These are phyloP conservation scores for Herpetotheres cachinnans DNA, from an alignment of 2,113 vertebrate genomes.

Conservation along the genomic window DNA sequence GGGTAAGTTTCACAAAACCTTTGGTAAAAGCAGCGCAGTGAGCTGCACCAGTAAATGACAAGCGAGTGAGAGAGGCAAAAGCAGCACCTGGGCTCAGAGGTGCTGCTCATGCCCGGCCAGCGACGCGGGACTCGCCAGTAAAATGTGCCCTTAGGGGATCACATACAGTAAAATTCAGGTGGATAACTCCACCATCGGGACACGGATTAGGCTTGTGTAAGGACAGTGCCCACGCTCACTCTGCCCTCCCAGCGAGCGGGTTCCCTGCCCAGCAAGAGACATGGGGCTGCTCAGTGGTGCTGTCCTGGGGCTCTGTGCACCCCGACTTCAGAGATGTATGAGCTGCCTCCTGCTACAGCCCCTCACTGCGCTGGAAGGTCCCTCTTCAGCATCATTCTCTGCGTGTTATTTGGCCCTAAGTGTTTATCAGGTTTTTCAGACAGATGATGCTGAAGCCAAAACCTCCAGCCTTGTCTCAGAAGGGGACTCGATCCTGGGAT, in stretches of 20 bases:
- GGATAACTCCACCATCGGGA: not conserved
- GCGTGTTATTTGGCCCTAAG: rapidly evolving
- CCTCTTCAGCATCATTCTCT: not conserved
- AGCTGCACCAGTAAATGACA: rapidly evolving
- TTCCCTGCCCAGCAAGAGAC: not conserved
- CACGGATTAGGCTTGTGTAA: not conserved
- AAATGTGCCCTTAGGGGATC: rapidly evolving
- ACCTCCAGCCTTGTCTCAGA: not conserved
- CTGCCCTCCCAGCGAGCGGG: not conserved
- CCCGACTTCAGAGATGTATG: rapidly evolving
- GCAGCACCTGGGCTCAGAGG: not conserved
- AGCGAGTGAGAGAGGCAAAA: not conserved
- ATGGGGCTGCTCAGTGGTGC: rapidly evolving
- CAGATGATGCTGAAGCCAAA: not conserved
- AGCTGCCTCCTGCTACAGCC: not conserved
- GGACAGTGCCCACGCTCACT: not conserved
- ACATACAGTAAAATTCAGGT: not conserved
- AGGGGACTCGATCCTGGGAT: not conserved
- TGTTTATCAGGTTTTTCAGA: not conserved
- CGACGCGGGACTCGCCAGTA: rapidly evolving
- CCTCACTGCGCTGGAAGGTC: not conserved
- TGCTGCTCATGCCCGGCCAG: not conserved
- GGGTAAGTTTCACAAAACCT: not conserved
- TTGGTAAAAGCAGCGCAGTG: not conserved
- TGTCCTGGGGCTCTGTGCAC: not conserved